A percentile compares a stretch with the other conserved stretches of the same genome.
Conservation (phyloP, 2,888 invertebrate species). For the Apamea monoglypha region DNA sequence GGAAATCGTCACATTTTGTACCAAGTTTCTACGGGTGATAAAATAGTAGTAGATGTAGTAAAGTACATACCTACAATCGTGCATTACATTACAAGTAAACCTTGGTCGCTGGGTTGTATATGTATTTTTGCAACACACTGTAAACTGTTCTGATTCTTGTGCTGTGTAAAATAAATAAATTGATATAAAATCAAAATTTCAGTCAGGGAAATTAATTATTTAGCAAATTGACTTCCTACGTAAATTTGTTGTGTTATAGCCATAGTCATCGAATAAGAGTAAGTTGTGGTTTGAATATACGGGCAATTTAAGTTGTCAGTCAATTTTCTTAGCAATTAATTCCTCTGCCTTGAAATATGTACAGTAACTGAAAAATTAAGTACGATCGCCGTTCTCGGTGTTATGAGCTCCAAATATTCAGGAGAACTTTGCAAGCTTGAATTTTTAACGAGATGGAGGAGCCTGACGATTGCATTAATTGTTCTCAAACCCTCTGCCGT, state of each 20-base stretch:
- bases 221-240: no score
- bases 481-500: constrained; percentile 13
- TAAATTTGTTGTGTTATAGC: not conserved
- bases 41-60: not conserved
- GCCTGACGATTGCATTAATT: constrained; percentile 13
- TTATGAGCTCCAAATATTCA: not conserved
- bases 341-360: no score
- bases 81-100: not conserved
- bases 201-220: not conserved
- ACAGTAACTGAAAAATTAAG: not conserved
- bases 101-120: not conserved
- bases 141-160: not conserved
- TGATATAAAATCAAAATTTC: no score
- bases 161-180: not conserved
- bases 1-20: not conserved
- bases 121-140: not conserved
- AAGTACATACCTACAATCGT: not conserved
- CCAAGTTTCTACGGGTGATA: not conserved
- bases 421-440: not conserved
- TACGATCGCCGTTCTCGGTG: no score
- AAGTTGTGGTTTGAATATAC: not conserved
- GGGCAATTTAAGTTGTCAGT: not conserved
- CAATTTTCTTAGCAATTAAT: no score
- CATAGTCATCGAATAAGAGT: not conserved
- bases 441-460: constrained; percentile 2